Percentiles rank a stretch among this genome's conserved stretches.
These are phyloP conservation scores for Mobula birostris DNA, from an alignment of 2,113 vertebrate genomes.

Conservation along the genomic window DNA sequence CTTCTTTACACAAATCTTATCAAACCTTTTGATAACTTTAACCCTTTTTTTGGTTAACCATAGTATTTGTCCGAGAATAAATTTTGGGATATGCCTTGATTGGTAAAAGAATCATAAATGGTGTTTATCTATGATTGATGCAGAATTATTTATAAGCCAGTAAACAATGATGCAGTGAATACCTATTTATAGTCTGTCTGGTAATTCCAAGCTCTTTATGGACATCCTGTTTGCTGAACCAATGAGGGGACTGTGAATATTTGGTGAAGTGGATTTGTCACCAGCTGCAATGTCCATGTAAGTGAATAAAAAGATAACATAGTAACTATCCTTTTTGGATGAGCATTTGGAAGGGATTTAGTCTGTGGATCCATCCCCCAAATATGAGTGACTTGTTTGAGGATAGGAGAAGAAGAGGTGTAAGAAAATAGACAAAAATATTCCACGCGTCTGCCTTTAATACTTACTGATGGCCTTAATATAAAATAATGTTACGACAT, in stretches of 20 bases:
- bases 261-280: background rate
- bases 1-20: background rate
- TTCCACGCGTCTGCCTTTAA: background rate
- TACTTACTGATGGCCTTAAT: background rate
- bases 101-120: background rate
- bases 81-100: background rate
- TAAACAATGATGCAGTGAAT: background rate
- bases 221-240: background rate
- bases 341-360: background rate
- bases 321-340: background rate
- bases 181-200: too few relatives aligned
- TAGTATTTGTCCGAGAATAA: background rate
- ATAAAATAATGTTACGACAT: background rate
- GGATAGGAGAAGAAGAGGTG: background rate
- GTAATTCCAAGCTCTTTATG: background rate
- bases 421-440: background rate
- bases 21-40: background rate
- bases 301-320: background rate
- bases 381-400: background rate
- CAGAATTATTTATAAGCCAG: background rate
- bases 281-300: background rate
- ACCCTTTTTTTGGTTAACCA: background rate
- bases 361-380: background rate
- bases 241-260: background rate
- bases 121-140: background rate